Evolutionary conservation across 2,888 invertebrate species (phyloP).

Genomic region (Scaptomyza parva): DNA sequence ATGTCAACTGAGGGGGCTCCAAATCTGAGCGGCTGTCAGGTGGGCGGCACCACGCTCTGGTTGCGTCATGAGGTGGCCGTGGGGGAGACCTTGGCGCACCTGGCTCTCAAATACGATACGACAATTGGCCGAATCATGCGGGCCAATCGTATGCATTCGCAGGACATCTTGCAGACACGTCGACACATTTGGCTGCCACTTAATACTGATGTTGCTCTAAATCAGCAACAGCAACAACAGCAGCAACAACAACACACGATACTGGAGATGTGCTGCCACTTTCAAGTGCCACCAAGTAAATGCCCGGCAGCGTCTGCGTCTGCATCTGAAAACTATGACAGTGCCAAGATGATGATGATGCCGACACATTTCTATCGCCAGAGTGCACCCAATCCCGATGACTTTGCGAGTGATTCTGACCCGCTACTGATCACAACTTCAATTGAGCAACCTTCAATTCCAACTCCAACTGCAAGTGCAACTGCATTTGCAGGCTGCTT

Average conservation of each 20-base stretch:
- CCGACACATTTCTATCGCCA: conserved; percentile 52
- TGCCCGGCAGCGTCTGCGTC: background rate
- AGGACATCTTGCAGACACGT: conserved; percentile 50
- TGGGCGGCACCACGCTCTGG: conserved; percentile 24
- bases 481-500: background rate
- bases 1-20: conserved; percentile 15
- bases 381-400: conserved; percentile 44
- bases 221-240: background rate
- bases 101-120: conserved; percentile 53
- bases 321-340: background rate
- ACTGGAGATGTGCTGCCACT: background rate
- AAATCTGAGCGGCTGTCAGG: conserved; percentile 23
- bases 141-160: conserved; percentile 57
- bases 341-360: background rate
- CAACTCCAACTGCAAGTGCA: background rate
- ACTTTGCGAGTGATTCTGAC: conserved; percentile 49
- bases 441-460: conserved; percentile 2
- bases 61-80: conserved; percentile 28
- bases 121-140: conserved; percentile 53
- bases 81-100: conserved; percentile 42
- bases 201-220: background rate
- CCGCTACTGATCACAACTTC: conserved; percentile 53
- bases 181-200: conserved; percentile 51
- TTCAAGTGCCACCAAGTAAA: background rate
- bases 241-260: background rate